Conservation (phyloP, 2,888 invertebrate species). For the Apodemia duryi region DNA sequence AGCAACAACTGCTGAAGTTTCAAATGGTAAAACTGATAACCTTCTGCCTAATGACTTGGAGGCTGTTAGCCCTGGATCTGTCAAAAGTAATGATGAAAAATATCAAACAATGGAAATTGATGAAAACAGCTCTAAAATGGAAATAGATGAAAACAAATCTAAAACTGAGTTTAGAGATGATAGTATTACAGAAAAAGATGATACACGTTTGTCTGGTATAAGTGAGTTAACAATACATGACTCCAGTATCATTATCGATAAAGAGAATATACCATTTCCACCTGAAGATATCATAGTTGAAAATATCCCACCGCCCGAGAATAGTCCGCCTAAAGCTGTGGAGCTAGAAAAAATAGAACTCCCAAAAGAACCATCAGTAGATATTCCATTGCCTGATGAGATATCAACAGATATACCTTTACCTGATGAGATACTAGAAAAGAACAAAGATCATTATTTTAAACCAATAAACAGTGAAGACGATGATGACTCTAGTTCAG, state of each 20-base stretch:
- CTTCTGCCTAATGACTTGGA: constrained; percentile 88
- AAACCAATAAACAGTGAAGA: constrained; percentile 56
- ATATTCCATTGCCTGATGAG: constrained; percentile 36
- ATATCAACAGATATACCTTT: constrained; percentile 45
- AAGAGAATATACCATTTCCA: constrained; percentile 51
- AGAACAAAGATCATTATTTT: constrained; percentile 50
- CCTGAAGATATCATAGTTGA: constrained; percentile 60
- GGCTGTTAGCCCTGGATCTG: constrained; percentile 89
- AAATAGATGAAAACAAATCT: constrained; percentile 47
- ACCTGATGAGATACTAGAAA: constrained; percentile 47
- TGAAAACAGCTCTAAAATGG: constrained; percentile 33
- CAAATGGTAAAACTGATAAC: constrained; percentile 59
- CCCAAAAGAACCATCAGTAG: constrained; percentile 48
- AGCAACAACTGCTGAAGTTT: constrained; percentile 48
- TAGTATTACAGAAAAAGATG: constrained; percentile 55
- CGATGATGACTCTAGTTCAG: constrained; percentile 64
- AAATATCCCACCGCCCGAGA: constrained; percentile 48
- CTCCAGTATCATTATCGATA: constrained; percentile 49
- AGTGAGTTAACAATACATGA: constrained; percentile 54
- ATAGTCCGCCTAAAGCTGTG: constrained; percentile 57
- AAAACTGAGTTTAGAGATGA: constrained; percentile 43
- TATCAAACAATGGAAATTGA: constrained; percentile 50
- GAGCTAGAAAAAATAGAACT: constrained; percentile 57
- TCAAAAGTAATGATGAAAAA: constrained; percentile 77
- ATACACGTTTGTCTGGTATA: constrained; percentile 71